Evolutionary conservation across 2,888 invertebrate genomes (phyloP), one percentile per base, ranked within the genome.

Genomic region (Theodoxus fluviatilis): DNA sequence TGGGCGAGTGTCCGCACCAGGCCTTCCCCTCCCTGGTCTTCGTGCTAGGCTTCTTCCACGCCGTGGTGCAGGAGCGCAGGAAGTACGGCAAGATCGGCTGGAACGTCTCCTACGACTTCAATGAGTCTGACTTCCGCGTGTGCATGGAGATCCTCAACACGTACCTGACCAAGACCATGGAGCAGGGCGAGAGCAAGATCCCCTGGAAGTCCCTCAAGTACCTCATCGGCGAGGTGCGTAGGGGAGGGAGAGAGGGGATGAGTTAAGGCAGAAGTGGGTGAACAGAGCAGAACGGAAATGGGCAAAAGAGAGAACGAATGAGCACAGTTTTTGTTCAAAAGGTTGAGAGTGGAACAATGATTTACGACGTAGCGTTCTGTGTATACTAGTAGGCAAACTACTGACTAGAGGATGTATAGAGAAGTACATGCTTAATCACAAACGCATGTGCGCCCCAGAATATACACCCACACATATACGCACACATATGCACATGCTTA

Each of bases 21-120:
- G 90, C 91, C n/a, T 96, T 92, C 88, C 92, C 92, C 79, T 90
- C 94, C 40, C 89, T 96, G 0, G 90, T 95, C 49, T 96, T 93
- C 84, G 95, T 94, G 1, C 89, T 96, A 55, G 94, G 94, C 0
- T 96, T 96, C 89, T 96, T 96, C 89, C 96, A 96, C 85, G 96
- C 94, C 9, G 95, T 96, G 0, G 93, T 96, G 0, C 86, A 94
- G 92, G 96, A 96, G 86, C 91, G 96, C 61, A 91, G 95, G 76
- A 95, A 95, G 85, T 96, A 96, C 86, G 95, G 94, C 82, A 96
- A 96, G 88, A 93, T 96, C 70, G 96, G 96, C 0, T 96, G 96
- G 95, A 96, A 96, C 85, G 94, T 96, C 75, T 90, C 91, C 68
- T 96, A 96, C 86, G 96, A 96, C 88, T 96, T 96, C 88, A 95